Evolutionary conservation across 2,113 vertebrate genomes (phyloP).

Genomic region (Chlamydotis undulata): DNA sequence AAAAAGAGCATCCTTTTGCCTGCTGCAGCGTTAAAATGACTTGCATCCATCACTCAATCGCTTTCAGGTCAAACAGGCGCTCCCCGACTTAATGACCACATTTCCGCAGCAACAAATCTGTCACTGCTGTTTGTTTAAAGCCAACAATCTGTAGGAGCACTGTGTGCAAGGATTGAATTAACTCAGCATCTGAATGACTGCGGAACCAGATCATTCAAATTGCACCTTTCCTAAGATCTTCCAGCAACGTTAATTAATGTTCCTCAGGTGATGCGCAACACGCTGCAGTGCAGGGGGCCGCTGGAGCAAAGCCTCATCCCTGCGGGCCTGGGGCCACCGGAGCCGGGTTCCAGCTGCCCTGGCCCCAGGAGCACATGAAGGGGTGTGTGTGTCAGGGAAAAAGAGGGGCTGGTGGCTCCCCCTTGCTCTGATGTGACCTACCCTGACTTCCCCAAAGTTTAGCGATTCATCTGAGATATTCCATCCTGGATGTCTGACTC

Average conservation of each 20-base stretch:
- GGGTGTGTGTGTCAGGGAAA: neutral
- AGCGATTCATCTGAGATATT: neutral
- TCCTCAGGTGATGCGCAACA: neutral
- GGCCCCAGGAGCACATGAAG: neutral
- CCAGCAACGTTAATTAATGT: constrained; percentile 45
- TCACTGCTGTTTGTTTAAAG: constrained; percentile 72
- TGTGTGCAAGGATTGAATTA: constrained; percentile 63
- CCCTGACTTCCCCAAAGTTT: neutral
- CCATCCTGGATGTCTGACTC: neutral
- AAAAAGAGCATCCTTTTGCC: constrained; percentile 62
- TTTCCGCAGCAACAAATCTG: constrained; percentile 74
- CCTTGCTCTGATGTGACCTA: neutral
- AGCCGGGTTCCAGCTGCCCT: accelerated
- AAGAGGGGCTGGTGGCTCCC: neutral
- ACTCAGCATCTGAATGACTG: constrained; percentile 58
- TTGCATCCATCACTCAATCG: constrained; percentile 76
- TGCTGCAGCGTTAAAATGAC: constrained; percentile 75
- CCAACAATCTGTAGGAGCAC: constrained; percentile 67
- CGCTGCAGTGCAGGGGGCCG: neutral
- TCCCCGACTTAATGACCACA: constrained; percentile 75
- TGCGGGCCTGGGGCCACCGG: neutral
- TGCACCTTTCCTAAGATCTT: constrained; percentile 42
- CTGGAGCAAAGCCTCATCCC: neutral
- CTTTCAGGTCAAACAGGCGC: constrained; percentile 72
- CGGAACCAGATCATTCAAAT: constrained; percentile 56